These are phyloP conservation scores for Linurgus olivaceus DNA, from an alignment of 2,797 vertebrate genomes.

Conservation along the genomic window DNA sequence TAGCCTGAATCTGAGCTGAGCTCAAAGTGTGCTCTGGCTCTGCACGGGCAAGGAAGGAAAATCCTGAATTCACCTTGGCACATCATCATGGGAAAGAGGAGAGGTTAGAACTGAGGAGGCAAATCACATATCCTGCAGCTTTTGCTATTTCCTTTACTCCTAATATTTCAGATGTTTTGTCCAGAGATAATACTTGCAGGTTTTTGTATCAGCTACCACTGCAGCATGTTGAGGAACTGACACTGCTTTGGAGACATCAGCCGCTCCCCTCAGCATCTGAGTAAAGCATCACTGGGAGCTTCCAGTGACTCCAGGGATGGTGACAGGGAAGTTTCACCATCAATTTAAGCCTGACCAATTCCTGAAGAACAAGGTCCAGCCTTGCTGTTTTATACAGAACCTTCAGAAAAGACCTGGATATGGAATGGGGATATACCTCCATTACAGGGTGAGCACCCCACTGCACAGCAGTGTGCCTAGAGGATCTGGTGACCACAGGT, in stretches of 20 bases:
- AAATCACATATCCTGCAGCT: neutral
- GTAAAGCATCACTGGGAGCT: neutral
- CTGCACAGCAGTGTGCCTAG: neutral
- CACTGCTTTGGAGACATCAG: neutral
- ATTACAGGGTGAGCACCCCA: too few relatives aligned
- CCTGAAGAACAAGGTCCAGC: neutral
- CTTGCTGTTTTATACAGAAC: neutral
- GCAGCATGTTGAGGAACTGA: neutral
- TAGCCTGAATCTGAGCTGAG: neutral
- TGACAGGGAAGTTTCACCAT: neutral
- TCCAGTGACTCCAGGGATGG: neutral
- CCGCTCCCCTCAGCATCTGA: neutral
- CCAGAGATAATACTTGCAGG: neutral
- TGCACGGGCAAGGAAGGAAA: neutral
- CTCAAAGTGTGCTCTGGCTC: neutral
- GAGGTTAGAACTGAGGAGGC: neutral
- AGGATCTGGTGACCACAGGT: neutral
- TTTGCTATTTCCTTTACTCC: neutral
- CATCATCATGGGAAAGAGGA: neutral
- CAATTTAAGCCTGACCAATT: fast-evolving
- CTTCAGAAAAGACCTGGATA: neutral
- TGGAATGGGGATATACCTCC: neutral
- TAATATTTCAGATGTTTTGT: neutral
- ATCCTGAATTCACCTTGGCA: neutral
- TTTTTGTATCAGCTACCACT: neutral